Percentiles rank a stretch among this genome's conserved stretches.
Evolutionary conservation across 2,888 invertebrate species (phyloP).

Genomic region (Campoletis raptor): DNA sequence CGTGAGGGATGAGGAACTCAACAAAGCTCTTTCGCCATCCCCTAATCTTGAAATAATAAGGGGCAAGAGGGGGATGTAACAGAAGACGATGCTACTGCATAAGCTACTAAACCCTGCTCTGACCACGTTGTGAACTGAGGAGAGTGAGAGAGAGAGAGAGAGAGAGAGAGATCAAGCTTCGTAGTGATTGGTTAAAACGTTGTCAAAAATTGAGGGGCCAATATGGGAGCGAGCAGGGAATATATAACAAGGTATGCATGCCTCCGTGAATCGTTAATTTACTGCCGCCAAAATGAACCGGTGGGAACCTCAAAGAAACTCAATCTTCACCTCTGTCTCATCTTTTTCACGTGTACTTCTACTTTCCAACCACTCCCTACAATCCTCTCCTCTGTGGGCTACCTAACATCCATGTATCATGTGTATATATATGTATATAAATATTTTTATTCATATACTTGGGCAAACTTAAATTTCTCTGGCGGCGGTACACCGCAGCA

Average conservation of each 20-base stretch:
- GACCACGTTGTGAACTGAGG: slow-evolving; percentile 63
- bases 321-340: slow-evolving; percentile 62
- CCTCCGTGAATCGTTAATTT: slow-evolving; percentile 77
- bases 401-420: slow-evolving; percentile 52
- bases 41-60: slow-evolving; percentile 61
- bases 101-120: slow-evolving; percentile 16
- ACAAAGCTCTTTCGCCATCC: slow-evolving; percentile 57
- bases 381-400: background rate
- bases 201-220: slow-evolving; percentile 63
- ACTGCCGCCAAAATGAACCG: slow-evolving; percentile 77
- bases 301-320: slow-evolving; percentile 66
- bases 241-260: background rate
- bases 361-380: slow-evolving; percentile 2
- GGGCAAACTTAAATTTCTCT: slow-evolving; percentile 64
- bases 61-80: background rate
- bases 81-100: slow-evolving; percentile 38
- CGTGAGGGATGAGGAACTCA: slow-evolving; percentile 51
- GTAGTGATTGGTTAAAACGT: slow-evolving; percentile 72
- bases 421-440: slow-evolving; percentile 2
- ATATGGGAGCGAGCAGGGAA: background rate
- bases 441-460: slow-evolving; percentile 29
- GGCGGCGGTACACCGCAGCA: slow-evolving; percentile 53
- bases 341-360: slow-evolving; percentile 30
- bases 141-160: slow-evolving; percentile 61
- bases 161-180: slow-evolving; percentile 60